phyloP scores from a whole-genome alignment of 2,113 vertebrate species.

The Grallaria varia region DNA sequence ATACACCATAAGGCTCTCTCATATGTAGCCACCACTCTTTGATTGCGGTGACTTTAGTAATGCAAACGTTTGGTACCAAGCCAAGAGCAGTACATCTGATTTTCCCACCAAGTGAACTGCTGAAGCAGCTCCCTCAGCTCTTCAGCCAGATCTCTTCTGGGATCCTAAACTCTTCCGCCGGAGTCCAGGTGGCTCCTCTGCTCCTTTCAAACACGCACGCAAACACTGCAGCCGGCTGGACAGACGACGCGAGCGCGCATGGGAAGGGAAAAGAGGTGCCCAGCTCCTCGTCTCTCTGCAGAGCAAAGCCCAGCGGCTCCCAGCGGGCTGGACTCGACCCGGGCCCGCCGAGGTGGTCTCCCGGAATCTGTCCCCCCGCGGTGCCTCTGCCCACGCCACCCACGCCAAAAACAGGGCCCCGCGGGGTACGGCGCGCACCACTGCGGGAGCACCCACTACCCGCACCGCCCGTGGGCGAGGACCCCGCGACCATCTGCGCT shows the following conservation, averaged over 20 bases:
- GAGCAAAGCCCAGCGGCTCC: not conserved
- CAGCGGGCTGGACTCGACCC: rapidly evolving
- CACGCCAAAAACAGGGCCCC: not conserved
- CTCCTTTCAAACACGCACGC: not conserved
- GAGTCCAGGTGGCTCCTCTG: not conserved
- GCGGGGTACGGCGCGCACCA: not conserved
- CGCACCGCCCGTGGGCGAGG: not conserved
- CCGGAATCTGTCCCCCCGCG: not conserved
- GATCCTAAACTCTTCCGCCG: not conserved
- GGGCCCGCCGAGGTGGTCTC: not conserved
- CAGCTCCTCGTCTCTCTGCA: not conserved
- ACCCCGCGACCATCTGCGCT: not conserved
- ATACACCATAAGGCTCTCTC: not conserved
- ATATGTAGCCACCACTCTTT: not conserved
- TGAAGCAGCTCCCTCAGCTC: conserved; percentile 26
- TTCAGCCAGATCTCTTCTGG: not conserved
- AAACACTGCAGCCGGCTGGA: not conserved
- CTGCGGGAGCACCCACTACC: not conserved
- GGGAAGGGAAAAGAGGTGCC: not conserved
- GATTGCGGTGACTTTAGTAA: not conserved
- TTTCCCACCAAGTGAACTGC: conserved; percentile 46
- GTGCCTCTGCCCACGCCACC: not conserved
- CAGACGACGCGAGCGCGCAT: not conserved
- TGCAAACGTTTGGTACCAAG: not conserved
- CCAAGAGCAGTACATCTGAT: conserved; percentile 29